Evolutionary conservation across 1,140 invertebrate genomes (phyloP).

Genomic region (Drosophila guanche): DNA sequence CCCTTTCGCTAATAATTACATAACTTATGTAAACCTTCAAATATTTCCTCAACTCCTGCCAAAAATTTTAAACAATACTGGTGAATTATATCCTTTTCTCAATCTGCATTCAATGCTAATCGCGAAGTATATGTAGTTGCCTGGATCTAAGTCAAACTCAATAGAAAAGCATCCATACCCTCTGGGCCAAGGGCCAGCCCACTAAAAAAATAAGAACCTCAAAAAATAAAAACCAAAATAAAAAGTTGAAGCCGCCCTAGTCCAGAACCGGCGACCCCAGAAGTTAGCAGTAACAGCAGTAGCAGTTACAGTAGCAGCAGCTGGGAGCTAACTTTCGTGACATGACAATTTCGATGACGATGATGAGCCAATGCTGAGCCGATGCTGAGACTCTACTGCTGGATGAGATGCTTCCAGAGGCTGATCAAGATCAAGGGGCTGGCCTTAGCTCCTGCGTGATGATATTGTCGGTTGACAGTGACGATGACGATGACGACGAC

Average conservation of each 20-base stretch:
- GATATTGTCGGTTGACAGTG: slow-evolving; percentile 68
- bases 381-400: slow-evolving; percentile 4
- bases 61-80: slow-evolving; percentile 1
- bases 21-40: too few relatives aligned
- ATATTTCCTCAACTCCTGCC: too few relatives aligned
- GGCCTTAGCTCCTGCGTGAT: slow-evolving; percentile 61
- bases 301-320: slow-evolving; percentile 34
- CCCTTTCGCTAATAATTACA: too few relatives aligned
- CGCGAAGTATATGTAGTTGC: background rate
- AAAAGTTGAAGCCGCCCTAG: slow-evolving; percentile 54
- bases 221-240: slow-evolving; percentile 24
- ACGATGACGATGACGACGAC: slow-evolving; percentile 30
- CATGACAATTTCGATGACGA: slow-evolving; percentile 80
- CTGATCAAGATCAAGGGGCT: slow-evolving; percentile 71
- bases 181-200: slow-evolving; percentile 40
- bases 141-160: slow-evolving; percentile 40
- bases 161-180: slow-evolving; percentile 61
- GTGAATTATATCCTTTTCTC: slow-evolving; percentile 25
- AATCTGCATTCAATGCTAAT: slow-evolving; percentile 22
- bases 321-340: slow-evolving; percentile 78
- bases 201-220: slow-evolving; percentile 57
- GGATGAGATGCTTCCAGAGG: background rate
- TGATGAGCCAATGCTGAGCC: slow-evolving; percentile 51
- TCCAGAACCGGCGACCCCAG: slow-evolving; percentile 24
- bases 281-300: slow-evolving; percentile 25